Percentiles rank a stretch among this genome's conserved stretches.
phyloP scores from a whole-genome alignment of 1,140 invertebrate genomes.

The Drosophila ficusphila region DNA sequence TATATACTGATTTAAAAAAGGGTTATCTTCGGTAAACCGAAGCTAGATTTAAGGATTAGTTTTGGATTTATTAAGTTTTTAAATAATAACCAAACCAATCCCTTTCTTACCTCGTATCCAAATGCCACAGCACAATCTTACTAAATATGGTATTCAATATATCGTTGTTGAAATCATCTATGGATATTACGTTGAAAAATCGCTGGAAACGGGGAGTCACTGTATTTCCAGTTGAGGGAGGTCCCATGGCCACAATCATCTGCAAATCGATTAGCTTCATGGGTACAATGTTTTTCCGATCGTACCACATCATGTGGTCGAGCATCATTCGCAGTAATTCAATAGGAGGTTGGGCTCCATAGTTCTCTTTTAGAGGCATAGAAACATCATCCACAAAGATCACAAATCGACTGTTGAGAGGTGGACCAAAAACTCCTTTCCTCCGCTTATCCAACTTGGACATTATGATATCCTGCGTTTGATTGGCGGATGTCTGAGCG shows the following conservation, averaged over 20 bases:
- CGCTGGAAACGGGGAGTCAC: constrained; percentile 94
- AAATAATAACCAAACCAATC: no score
- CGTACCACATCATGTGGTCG: constrained; percentile 96
- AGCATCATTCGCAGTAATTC: constrained; percentile 95
- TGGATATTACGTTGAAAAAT: constrained; percentile 95
- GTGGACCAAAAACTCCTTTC: constrained; percentile 97
- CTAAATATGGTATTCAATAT: constrained; percentile 95
- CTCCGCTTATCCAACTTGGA: constrained; percentile 96
- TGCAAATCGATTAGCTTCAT: constrained; percentile 95
- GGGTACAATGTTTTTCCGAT: constrained; percentile 93
- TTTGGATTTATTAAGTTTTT: no score
- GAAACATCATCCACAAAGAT: constrained; percentile 98
- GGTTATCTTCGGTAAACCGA: constrained; percentile 8
- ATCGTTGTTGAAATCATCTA: constrained; percentile 95
- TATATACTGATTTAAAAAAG: neutral
- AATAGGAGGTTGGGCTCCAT: constrained; percentile 96
- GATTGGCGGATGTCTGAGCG: constrained; percentile 96
- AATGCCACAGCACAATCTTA: constrained; percentile 97
- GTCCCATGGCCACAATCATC: constrained; percentile 95
- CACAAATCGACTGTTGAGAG: constrained; percentile 94
- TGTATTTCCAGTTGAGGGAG: constrained; percentile 91
- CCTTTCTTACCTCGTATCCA: constrained; percentile 90
- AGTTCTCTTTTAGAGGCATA: constrained; percentile 94
- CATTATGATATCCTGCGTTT: constrained; percentile 98
- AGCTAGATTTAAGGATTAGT: neutral